phyloP scores from a whole-genome alignment of 2,113 vertebrate genomes.

The Kryptolebias marmoratus region DNA sequence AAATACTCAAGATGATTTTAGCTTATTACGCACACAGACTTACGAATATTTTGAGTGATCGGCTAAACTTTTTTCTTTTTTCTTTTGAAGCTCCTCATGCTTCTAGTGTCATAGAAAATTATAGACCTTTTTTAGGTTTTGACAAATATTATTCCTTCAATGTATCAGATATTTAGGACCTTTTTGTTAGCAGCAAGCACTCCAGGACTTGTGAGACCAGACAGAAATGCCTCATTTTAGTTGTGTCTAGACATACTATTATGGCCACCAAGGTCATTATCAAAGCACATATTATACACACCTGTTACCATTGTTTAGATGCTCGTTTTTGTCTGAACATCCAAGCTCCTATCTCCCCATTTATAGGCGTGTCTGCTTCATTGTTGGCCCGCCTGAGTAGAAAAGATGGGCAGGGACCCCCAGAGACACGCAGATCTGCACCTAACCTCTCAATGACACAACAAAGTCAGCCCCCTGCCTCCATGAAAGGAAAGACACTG shows the following conservation, averaged over 20 bases:
- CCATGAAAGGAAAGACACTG: slow-evolving; percentile 52
- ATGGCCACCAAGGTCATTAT: slow-evolving; percentile 74
- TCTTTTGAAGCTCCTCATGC: slow-evolving; percentile 32
- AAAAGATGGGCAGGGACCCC: slow-evolving; percentile 70
- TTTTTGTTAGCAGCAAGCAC: slow-evolving; percentile 20
- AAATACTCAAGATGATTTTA: slow-evolving; percentile 75
- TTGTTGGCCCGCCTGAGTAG: slow-evolving; percentile 68
- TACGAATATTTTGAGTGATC: slow-evolving; percentile 55
- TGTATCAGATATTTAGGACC: slow-evolving; percentile 35
- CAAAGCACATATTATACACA: slow-evolving; percentile 71
- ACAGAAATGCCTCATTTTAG: slow-evolving; percentile 60
- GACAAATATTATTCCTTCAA: slow-evolving; percentile 5
- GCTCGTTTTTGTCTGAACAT: slow-evolving; percentile 70
- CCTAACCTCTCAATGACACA: slow-evolving; percentile 72
- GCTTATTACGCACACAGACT: slow-evolving; percentile 63
- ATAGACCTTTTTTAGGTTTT: slow-evolving; percentile 27
- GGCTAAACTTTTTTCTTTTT: slow-evolving; percentile 60
- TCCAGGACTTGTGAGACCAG: slow-evolving; percentile 49
- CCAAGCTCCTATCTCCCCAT: slow-evolving; percentile 68
- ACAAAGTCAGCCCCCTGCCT: slow-evolving; percentile 60
- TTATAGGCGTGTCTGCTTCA: slow-evolving; percentile 74
- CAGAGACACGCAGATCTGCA: slow-evolving; percentile 53
- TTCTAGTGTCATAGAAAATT: slow-evolving; percentile 11
- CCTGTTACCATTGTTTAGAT: slow-evolving; percentile 77
- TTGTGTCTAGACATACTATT: slow-evolving; percentile 76